Evolutionary conservation across 2,888 invertebrate species (phyloP).

Genomic region (Leucophenga maculata): DNA sequence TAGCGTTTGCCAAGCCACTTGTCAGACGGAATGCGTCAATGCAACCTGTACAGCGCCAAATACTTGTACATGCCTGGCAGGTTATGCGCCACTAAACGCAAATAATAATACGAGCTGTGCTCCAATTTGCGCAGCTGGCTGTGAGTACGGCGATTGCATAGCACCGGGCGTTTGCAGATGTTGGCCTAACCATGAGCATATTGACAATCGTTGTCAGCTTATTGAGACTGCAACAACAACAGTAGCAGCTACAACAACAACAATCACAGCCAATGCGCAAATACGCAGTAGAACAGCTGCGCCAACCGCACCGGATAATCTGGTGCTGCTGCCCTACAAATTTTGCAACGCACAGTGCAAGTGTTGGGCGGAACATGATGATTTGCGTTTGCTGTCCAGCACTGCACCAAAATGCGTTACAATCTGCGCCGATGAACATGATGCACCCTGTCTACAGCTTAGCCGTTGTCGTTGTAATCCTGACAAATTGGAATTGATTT

Average conservation of each 20-base stretch:
- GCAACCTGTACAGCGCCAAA: constrained; percentile 74
- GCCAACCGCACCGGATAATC: neutral
- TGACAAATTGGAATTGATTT: constrained; percentile 35
- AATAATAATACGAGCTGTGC: constrained; percentile 59
- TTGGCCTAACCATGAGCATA: constrained; percentile 36
- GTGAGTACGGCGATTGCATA: constrained; percentile 64
- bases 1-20: constrained; percentile 46
- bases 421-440: constrained; percentile 48
- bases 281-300: neutral
- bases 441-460: constrained; percentile 53
- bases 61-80: constrained; percentile 72
- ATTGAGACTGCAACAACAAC: neutral
- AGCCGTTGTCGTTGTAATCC: constrained; percentile 46
- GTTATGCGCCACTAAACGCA: constrained; percentile 68
- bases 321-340: constrained; percentile 3
- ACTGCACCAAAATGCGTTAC: constrained; percentile 40
- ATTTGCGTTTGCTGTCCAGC: constrained; percentile 20
- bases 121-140: constrained; percentile 45
- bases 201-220: neutral
- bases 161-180: constrained; percentile 64
- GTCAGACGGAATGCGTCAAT: constrained; percentile 70
- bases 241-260: neutral
- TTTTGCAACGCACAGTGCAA: constrained; percentile 44
- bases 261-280: neutral
- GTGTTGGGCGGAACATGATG: constrained; percentile 48